Percentiles rank a stretch among this genome's conserved stretches.
These are phyloP conservation scores for Gymnocephalus cernua DNA, from an alignment of 2,113 vertebrate genomes.

Conservation along the genomic window DNA sequence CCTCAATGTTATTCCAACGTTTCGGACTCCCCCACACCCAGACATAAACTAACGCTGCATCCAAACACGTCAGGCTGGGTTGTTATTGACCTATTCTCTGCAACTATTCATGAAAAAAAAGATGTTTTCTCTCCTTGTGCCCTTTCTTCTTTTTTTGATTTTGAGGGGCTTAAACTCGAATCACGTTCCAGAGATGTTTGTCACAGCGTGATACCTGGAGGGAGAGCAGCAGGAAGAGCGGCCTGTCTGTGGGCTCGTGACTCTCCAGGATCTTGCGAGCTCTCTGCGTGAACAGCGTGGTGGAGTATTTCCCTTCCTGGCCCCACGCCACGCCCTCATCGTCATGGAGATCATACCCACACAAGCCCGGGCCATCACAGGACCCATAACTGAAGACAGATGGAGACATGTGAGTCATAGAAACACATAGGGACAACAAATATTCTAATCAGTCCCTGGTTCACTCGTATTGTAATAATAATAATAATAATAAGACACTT, in stretches of 20 bases:
- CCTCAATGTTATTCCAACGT: background rate
- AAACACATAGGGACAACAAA: too few species aligned
- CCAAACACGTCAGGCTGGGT: background rate
- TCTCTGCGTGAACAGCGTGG: conserved; percentile 90
- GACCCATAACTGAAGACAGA: conserved; percentile 86
- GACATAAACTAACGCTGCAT: conserved; percentile 12
- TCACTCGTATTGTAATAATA: too few species aligned
- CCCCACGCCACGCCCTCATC: conserved; percentile 92
- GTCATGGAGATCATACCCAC: conserved; percentile 93
- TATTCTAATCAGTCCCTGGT: background rate
- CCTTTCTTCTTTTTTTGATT: background rate
- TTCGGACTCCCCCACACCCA: background rate
- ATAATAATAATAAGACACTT: too few species aligned
- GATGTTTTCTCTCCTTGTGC: background rate
- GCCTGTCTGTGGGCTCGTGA: conserved; percentile 86
- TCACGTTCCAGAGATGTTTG: background rate
- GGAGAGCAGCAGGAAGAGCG: conserved; percentile 94
- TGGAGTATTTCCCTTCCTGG: conserved; percentile 93
- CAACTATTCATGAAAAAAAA: too few species aligned
- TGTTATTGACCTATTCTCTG: background rate
- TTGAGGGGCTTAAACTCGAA: background rate
- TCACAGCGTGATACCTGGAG: conserved; percentile 83
- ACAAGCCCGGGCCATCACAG: conserved; percentile 91
- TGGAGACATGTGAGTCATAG: background rate
- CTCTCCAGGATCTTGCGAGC: conserved; percentile 91